Evolutionary conservation across 2,797 vertebrate genomes (phyloP).

Genomic region (Parauchenoglanis ngamensis): DNA sequence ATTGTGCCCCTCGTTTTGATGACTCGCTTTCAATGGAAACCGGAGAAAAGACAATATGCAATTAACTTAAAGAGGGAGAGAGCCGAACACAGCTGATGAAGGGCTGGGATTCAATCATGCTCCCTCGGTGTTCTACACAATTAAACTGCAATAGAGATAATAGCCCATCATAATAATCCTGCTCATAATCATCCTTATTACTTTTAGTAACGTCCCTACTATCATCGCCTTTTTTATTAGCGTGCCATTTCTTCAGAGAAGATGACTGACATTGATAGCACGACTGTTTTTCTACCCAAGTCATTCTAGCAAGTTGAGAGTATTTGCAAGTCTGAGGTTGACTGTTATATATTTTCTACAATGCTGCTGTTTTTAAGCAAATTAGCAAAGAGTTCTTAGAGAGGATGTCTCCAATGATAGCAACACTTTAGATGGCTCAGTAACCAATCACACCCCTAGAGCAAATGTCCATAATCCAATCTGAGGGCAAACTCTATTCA

Average conservation of each 20-base stretch:
- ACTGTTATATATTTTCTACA: background rate
- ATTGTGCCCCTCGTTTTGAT: conserved; percentile 79
- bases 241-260: conserved; percentile 69
- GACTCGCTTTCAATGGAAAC: conserved; percentile 82
- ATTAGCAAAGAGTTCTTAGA: background rate
- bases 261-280: conserved; percentile 64
- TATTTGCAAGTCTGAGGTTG: background rate
- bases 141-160: conserved; percentile 85
- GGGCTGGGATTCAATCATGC: conserved; percentile 81
- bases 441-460: conserved; percentile 1
- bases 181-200: conserved; percentile 81
- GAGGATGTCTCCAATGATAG: background rate
- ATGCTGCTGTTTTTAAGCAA: conserved; percentile 4
- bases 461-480: background rate
- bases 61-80: conserved; percentile 78
- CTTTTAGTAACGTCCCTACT: conserved; percentile 78
- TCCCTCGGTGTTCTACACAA: conserved; percentile 81
- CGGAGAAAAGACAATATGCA: conserved; percentile 82
- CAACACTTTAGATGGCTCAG: background rate
- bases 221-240: conserved; percentile 76
- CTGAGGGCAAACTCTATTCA: conserved; percentile 2
- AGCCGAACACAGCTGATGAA: conserved; percentile 80
- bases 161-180: conserved; percentile 80
- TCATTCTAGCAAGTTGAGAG: conserved; percentile 1
- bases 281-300: conserved; percentile 7